Base-by-base conservation (phyloP, 2,888 invertebrate genomes). In the Eupithecia pulchellata region DNA sequence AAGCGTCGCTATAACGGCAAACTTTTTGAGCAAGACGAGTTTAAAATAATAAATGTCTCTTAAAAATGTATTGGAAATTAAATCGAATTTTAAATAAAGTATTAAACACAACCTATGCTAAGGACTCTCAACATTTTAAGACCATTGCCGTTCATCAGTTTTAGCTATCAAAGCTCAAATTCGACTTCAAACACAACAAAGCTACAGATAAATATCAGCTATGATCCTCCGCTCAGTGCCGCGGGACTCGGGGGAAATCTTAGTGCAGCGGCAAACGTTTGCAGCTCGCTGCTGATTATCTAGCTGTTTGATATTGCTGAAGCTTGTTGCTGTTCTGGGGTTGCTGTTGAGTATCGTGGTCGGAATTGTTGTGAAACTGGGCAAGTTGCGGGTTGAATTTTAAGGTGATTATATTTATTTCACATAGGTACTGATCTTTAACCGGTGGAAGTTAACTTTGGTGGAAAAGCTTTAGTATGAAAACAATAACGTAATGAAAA, bases 231-330 rank as follows among this genome's bases (percentile, higher is more conserved):
- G 52, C 52, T 20, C 47, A 20, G 52, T 25, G 55, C 27, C 57
- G 57, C 14, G 6, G 8, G 29, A 14, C 57, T 29, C 57, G 17
- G 29, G 57, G 57, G 57, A 57, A 57, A 57, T 57, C 57, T 57
- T 57, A 57, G 57, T 29, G 57, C 29, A 29, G 11, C 29, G 17
- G 57, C 27, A 57, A 57, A 57, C 57, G 57, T 52, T 29, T 57
- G 57, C 57, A 57, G 17, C 29, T 29, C 57, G 29, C 57, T 17
- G 2, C 27, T 57, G 57, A 29, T 57, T 27, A 13, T 17, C 57
- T 29, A 57, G 17, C 17, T 57, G 29, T 57, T 29, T 57, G 29
- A 17, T 57, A 57, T 29, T 29, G 52, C 25, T 52, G 52, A 25
- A 25, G 52, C 52, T 52, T 25, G 52, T 52, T 25, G 52, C 11